These are phyloP conservation scores for Mastigias papua DNA, from an alignment of 30 jellyfish, hydroid and myxozoan genomes.

Conservation along the genomic window DNA sequence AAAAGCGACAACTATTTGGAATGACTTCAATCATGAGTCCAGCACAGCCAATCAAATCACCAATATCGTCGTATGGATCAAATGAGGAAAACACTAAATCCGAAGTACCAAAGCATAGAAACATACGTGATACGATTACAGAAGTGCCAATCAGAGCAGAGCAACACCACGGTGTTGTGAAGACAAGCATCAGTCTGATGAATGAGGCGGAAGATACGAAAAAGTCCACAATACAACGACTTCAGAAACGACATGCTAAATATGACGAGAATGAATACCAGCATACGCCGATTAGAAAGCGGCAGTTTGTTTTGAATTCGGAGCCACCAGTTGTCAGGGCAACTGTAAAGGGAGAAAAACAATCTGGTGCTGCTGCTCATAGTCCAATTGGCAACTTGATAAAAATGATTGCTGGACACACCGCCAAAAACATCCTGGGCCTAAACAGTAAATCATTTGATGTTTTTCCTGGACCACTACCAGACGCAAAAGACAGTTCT, in stretches of 20 bases:
- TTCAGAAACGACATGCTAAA: slow-evolving; percentile 49
- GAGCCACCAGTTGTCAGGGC: slow-evolving; percentile 88
- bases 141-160: slow-evolving; percentile 94
- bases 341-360: slow-evolving; percentile 81
- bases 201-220: slow-evolving; percentile 47
- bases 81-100: slow-evolving; percentile 51
- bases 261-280: slow-evolving; percentile 20
- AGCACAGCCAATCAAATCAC: slow-evolving; percentile 57
- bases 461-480: slow-evolving; percentile 98
- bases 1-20: slow-evolving; percentile 77
- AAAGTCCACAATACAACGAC: slow-evolving; percentile 62
- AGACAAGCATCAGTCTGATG: slow-evolving; percentile 16
- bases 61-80: slow-evolving; percentile 15
- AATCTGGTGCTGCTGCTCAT: slow-evolving; percentile 41
- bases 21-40: slow-evolving; percentile 76
- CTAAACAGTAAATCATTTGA: slow-evolving; percentile 96
- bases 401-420: slow-evolving; percentile 88
- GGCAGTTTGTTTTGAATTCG: slow-evolving; percentile 77
- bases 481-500: slow-evolving; percentile 73
- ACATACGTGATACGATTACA: slow-evolving; percentile 9
- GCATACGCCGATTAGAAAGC: slow-evolving; percentile 57
- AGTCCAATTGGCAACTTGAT: slow-evolving; percentile 89
- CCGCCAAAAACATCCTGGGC: slow-evolving; percentile 90
- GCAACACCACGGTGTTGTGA: slow-evolving; percentile 82
- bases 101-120: slow-evolving; percentile 73